Conservation (phyloP, 2,888 invertebrate genomes). For the Hermodice carunculata region DNA sequence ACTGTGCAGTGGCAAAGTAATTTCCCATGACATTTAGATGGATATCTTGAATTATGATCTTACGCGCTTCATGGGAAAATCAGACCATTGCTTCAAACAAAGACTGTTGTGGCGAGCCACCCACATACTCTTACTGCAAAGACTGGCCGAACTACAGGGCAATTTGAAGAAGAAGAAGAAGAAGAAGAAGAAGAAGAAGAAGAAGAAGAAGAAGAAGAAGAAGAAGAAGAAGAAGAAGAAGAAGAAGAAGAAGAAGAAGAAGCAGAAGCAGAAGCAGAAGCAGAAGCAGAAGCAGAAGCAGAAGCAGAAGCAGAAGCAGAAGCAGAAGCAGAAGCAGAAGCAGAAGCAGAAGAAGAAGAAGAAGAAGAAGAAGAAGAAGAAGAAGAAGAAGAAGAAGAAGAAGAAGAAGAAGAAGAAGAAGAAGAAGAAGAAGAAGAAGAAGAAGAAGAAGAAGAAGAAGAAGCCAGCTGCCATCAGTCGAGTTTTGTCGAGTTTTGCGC, state of each 20-base stretch:
- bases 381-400: not conserved
- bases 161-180: not conserved
- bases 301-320: not conserved
- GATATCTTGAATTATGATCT: no score
- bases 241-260: not conserved
- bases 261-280: not conserved
- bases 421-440: not conserved
- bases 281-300: not conserved
- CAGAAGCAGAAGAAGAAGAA: not conserved
- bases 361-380: not conserved
- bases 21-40: no score
- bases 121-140: no score
- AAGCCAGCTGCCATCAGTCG: no score
- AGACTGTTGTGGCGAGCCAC: no score
- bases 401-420: not conserved
- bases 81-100: no score
- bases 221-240: not conserved
- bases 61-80: no score
- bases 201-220: not conserved
- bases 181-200: not conserved
- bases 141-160: no score
- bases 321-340: not conserved
- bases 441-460: conserved; percentile 5
- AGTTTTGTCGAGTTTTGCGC: no score
- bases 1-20: no score